phyloP scores from a whole-genome alignment of 1,140 invertebrate species.

The Hesperophylax magnus region DNA sequence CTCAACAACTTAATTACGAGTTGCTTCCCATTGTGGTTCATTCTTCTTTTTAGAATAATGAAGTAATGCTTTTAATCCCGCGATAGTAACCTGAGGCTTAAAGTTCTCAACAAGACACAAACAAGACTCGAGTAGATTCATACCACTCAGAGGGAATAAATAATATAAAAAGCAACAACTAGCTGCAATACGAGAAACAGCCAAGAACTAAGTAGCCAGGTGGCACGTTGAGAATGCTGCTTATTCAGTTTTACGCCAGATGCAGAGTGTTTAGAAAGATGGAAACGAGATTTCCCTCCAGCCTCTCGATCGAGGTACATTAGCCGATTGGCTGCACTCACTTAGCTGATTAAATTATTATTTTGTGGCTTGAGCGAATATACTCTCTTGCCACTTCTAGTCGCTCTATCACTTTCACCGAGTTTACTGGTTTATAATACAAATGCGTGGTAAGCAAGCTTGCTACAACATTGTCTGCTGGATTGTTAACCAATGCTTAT shows the following conservation, averaged over 20 bases:
- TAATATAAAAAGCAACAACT: too few relatives aligned
- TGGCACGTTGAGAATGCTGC: too few relatives aligned
- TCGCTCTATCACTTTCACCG: conserved; percentile 11
- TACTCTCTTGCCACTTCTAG: background rate
- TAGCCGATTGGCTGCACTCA: conserved; percentile 26
- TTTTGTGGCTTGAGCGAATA: background rate
- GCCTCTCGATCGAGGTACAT: background rate
- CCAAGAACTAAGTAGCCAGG: too few relatives aligned
- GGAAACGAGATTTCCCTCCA: background rate
- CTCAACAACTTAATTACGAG: too few relatives aligned
- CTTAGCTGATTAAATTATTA: conserved; percentile 9
- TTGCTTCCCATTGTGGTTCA: too few relatives aligned
- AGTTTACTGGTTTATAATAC: conserved; percentile 10
- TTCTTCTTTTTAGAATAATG: too few relatives aligned
- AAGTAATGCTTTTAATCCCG: too few relatives aligned
- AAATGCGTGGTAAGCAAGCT: background rate
- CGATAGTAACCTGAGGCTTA: too few relatives aligned
- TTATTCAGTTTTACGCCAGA: background rate
- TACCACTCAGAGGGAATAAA: too few relatives aligned
- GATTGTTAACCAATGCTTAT: background rate
- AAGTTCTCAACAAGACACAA: too few relatives aligned
- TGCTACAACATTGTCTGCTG: background rate
- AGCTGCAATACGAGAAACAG: too few relatives aligned
- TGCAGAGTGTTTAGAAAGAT: background rate
- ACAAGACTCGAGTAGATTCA: too few relatives aligned